phyloP scores from a whole-genome alignment of 2,797 vertebrate species.

The Gobionotothen gibberifrons region DNA sequence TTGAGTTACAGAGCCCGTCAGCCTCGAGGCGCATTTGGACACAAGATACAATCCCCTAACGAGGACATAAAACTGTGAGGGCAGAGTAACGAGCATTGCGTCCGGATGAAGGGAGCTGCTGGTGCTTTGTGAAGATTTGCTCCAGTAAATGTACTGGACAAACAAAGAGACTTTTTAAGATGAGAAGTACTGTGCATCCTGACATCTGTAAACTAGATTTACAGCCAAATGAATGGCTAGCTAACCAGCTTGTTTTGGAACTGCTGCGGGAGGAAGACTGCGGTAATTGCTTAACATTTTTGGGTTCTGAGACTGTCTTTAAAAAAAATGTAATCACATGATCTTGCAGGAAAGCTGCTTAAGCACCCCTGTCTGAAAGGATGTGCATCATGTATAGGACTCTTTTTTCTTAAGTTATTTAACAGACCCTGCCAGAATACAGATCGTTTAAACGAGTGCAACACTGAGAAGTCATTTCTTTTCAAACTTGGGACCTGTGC shows the following conservation, averaged over 20 bases:
- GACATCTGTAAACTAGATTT: slow-evolving; percentile 61
- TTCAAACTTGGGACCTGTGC: slow-evolving; percentile 39
- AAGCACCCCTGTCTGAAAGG: slow-evolving; percentile 19
- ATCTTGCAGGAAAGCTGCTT: slow-evolving; percentile 20
- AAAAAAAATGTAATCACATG: slow-evolving; percentile 9
- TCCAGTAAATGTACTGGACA: slow-evolving; percentile 21
- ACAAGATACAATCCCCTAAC: slow-evolving; percentile 53
- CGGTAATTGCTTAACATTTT: slow-evolving; percentile 49
- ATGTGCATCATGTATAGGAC: neutral
- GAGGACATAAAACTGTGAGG: slow-evolving; percentile 50
- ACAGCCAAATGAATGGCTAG: slow-evolving; percentile 50
- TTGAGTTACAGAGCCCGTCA: slow-evolving; percentile 52
- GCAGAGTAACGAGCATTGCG: slow-evolving; percentile 12
- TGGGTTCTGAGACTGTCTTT: slow-evolving; percentile 39
- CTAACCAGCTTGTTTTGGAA: slow-evolving; percentile 61
- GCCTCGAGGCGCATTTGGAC: slow-evolving; percentile 41
- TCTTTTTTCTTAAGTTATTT: neutral
- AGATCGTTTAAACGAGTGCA: slow-evolving; percentile 28
- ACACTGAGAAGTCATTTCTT: slow-evolving; percentile 28
- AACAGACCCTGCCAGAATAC: neutral
- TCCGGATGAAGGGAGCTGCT: neutral
- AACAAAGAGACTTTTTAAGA: slow-evolving; percentile 37
- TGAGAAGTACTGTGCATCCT: slow-evolving; percentile 41
- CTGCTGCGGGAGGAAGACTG: slow-evolving; percentile 49
- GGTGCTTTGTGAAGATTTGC: slow-evolving; percentile 20